Conservation (phyloP, 2,888 invertebrate genomes). For the Phragmatobia fuliginosa region DNA sequence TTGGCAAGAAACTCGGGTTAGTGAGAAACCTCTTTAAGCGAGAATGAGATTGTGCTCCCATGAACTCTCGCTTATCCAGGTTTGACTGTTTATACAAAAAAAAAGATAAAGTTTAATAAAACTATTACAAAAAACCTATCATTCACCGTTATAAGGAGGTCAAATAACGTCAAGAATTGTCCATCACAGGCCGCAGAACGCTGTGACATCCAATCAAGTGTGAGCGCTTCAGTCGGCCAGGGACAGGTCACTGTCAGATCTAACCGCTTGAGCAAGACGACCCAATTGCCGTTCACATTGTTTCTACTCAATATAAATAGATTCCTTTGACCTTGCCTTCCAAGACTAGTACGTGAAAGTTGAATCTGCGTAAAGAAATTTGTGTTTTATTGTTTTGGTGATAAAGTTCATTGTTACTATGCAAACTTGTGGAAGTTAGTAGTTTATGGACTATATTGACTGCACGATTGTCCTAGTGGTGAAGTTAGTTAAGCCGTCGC, state of each 20-base stretch:
- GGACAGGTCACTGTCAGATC: slow-evolving; percentile 32
- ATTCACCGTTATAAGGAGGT: not conserved
- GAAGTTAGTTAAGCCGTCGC: too few relatives aligned
- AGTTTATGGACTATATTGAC: too few relatives aligned
- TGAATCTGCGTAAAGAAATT: not conserved
- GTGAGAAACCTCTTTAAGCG: too few relatives aligned
- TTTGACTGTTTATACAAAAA: too few relatives aligned
- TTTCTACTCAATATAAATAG: not conserved
- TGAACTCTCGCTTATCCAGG: too few relatives aligned
- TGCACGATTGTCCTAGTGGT: too few relatives aligned
- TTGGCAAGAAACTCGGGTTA: too few relatives aligned
- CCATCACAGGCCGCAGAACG: not conserved
- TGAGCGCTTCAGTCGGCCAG: slow-evolving; percentile 19
- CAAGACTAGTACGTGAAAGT: slow-evolving; percentile 5
- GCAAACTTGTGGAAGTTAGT: too few relatives aligned
- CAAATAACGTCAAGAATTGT: not conserved
- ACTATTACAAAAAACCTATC: not conserved
- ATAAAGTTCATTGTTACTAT: not conserved
- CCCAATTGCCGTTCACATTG: slow-evolving; percentile 23
- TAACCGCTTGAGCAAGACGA: slow-evolving; percentile 22
- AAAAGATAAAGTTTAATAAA: not conserved
- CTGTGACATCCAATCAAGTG: not conserved
- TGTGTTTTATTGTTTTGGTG: not conserved
- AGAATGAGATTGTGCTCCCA: too few relatives aligned
- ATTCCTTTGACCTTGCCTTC: slow-evolving; percentile 9